phyloP scores from a whole-genome alignment of 2,888 invertebrate species.

The Pycnomerus fuliginosus region DNA sequence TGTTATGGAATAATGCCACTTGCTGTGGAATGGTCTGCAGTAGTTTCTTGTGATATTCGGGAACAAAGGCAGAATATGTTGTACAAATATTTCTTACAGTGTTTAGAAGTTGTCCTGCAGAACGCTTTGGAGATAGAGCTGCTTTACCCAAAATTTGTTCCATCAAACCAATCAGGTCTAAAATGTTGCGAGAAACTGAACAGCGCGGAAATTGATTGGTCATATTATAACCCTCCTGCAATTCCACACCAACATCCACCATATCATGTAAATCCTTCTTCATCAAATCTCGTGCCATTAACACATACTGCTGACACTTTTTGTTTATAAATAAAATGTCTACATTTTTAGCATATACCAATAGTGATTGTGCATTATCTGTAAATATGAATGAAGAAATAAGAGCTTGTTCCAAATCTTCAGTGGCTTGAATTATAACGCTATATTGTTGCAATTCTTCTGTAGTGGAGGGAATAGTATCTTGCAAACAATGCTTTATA shows the following conservation, averaged over 20 bases:
- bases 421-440: constrained; percentile 63
- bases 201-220: constrained; percentile 58
- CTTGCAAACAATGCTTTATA: constrained; percentile 71
- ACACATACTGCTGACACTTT: constrained; percentile 70
- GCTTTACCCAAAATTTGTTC: constrained; percentile 69
- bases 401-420: constrained; percentile 66
- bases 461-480: constrained; percentile 74
- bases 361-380: constrained; percentile 58
- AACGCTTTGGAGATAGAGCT: constrained; percentile 60
- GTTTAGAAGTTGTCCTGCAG: constrained; percentile 65
- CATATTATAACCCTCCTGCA: constrained; percentile 53
- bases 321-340: constrained; percentile 76
- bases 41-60: constrained; percentile 76
- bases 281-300: constrained; percentile 71
- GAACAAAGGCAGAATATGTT: constrained; percentile 74
- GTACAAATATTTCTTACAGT: constrained; percentile 74
- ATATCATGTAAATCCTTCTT: constrained; percentile 78
- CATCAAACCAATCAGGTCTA: constrained; percentile 64
- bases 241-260: constrained; percentile 56
- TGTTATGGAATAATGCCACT: constrained; percentile 85
- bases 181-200: constrained; percentile 62
- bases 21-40: constrained; percentile 85
- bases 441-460: constrained; percentile 68
- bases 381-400: constrained; percentile 61
- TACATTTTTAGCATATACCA: constrained; percentile 71